A percentile compares a stretch with the other conserved stretches of the same genome.
These are phyloP conservation scores for Hemibagrus wyckioides DNA, from an alignment of 2,113 vertebrate genomes.

Conservation along the genomic window DNA sequence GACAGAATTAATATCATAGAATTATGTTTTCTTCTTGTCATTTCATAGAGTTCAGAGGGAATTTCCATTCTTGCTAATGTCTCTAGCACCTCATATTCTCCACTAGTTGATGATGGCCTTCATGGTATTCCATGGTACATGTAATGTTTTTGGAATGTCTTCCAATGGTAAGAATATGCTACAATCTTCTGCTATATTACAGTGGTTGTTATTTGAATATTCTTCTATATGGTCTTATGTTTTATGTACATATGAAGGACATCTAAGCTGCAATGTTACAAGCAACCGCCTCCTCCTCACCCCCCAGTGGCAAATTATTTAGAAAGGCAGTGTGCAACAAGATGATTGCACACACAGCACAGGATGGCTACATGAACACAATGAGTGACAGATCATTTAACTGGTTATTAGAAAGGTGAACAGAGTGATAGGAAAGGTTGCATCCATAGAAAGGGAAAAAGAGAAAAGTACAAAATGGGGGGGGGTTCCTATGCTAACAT, in stretches of 20 bases:
- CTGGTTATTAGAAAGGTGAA: slow-evolving; percentile 20
- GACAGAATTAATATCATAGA: too few species aligned
- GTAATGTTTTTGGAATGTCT: too few species aligned
- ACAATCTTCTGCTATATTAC: neutral
- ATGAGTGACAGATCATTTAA: slow-evolving; percentile 26
- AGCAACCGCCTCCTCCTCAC: neutral
- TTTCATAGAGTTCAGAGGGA: too few species aligned
- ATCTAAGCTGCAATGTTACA: neutral
- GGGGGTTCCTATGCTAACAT: slow-evolving; percentile 2
- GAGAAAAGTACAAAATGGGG: too few species aligned
- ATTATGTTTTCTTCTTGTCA: too few species aligned
- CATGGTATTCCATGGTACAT: too few species aligned
- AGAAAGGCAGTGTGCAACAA: neutral
- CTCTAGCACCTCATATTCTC: too few species aligned
- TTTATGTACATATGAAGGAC: neutral
- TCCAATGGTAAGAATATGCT: neutral
- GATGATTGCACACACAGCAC: neutral
- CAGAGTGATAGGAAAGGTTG: slow-evolving; percentile 22
- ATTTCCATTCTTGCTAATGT: too few species aligned
- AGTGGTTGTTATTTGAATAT: neutral
- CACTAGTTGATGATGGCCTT: too few species aligned
- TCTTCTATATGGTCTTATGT: neutral
- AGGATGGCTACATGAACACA: neutral
- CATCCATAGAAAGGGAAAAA: neutral
- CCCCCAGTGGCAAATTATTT: neutral